phyloP scores from a whole-genome alignment of 2,797 vertebrate species.

The Eleutherodactylus coqui region DNA sequence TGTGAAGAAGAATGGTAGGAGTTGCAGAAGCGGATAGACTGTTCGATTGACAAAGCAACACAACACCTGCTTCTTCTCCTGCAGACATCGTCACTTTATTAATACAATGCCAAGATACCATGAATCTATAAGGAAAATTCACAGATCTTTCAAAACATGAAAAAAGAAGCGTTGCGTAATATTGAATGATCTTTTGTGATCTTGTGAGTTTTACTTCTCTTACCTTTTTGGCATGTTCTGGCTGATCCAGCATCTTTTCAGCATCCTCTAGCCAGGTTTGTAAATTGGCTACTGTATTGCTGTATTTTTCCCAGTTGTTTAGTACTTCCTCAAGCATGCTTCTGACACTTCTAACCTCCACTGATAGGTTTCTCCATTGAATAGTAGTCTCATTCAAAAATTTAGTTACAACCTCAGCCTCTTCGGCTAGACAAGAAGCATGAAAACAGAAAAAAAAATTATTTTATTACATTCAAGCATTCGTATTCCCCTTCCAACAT shows the following conservation, averaged over 20 bases:
- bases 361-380: constrained; percentile 93
- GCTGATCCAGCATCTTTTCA: constrained; percentile 92
- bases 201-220: not conserved
- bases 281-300: constrained; percentile 86
- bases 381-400: constrained; percentile 90
- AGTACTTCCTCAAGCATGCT: constrained; percentile 99
- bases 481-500: not conserved
- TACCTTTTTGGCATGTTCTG: constrained; percentile 91
- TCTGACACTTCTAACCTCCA: constrained; percentile 94
- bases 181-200: not conserved
- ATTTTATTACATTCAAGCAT: not conserved
- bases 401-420: constrained; percentile 89
- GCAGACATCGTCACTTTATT: not conserved
- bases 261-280: constrained; percentile 98
- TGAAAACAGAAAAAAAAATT: not conserved
- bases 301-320: constrained; percentile 95
- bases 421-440: constrained; percentile 81
- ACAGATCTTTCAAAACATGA: not conserved
- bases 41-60: too few relatives aligned
- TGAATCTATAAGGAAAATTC: not conserved
- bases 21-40: too few relatives aligned
- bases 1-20: too few relatives aligned
- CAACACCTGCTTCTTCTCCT: not conserved
- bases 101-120: not conserved
- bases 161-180: not conserved